These are phyloP conservation scores for Halocynthia aurantium DNA, from an alignment of 23 tunicate species.

Conservation along the genomic window DNA sequence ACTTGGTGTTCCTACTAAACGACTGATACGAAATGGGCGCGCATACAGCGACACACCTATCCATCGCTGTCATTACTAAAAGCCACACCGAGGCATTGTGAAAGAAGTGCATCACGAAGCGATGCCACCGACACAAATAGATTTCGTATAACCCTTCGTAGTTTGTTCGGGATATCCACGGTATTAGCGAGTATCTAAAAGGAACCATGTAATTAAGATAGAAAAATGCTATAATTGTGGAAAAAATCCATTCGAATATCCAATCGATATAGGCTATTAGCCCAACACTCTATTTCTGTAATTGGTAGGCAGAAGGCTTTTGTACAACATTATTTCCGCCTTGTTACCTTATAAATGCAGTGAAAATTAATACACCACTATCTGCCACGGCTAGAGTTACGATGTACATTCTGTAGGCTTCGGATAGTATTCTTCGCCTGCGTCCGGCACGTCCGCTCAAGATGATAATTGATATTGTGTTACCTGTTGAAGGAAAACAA, in stretches of 20 bases:
- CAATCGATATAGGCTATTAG: too few species aligned
- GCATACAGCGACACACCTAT: conserved; percentile 62
- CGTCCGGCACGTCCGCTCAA: neutral
- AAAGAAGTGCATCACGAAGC: conserved; percentile 58
- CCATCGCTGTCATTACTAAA: conserved; percentile 59
- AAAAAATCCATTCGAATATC: neutral
- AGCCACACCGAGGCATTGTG: conserved; percentile 85
- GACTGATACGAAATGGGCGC: conserved; percentile 48
- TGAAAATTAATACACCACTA: conserved; percentile 55
- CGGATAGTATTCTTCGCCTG: conserved; percentile 35
- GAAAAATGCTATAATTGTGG: neutral
- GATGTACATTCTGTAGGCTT: conserved; percentile 52
- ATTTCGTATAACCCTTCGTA: conserved; percentile 35
- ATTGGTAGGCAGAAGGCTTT: too few species aligned
- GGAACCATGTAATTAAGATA: neutral
- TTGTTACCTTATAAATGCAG: conserved; percentile 39
- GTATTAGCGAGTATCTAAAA: conserved; percentile 44
- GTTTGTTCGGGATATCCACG: conserved; percentile 37
- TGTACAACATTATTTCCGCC: too few species aligned
- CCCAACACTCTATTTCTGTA: too few species aligned
- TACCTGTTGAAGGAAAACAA: neutral
- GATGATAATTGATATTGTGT: conserved; percentile 1
- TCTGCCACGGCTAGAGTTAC: conserved; percentile 69
- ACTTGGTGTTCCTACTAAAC: conserved; percentile 30
- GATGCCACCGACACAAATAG: conserved; percentile 71